Evolutionary conservation across 2,888 invertebrate species (phyloP).

Genomic region (Leptura quadrifasciata): DNA sequence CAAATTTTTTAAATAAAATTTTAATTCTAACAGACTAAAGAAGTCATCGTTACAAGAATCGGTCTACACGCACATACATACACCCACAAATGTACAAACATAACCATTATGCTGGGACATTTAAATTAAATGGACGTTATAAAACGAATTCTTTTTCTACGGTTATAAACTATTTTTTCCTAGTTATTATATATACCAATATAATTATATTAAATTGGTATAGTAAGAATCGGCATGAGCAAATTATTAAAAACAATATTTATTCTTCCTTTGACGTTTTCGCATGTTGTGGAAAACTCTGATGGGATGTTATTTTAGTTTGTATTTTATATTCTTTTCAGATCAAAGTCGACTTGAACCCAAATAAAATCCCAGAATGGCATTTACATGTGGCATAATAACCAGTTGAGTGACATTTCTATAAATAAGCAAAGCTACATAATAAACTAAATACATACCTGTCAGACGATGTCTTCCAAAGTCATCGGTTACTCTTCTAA

Average conservation of each 20-base stretch:
- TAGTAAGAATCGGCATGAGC: background rate
- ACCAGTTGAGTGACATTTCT: conserved; percentile 24
- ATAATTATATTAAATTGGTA: too few relatives aligned
- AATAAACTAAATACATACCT: conserved; percentile 63
- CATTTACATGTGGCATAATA: conserved; percentile 4
- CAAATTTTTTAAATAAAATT: too few relatives aligned
- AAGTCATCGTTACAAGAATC: too few relatives aligned
- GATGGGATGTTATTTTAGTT: background rate
- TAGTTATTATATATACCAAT: too few relatives aligned
- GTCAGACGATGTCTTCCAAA: conserved; percentile 69
- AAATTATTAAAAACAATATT: background rate
- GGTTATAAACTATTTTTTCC: too few relatives aligned
- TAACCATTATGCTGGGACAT: too few relatives aligned
- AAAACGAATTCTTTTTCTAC: too few relatives aligned
- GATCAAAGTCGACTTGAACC: background rate
- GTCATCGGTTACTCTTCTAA: conserved; percentile 66
- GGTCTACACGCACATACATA: too few relatives aligned
- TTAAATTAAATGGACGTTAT: too few relatives aligned
- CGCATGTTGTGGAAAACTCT: background rate
- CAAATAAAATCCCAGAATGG: background rate
- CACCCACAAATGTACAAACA: too few relatives aligned
- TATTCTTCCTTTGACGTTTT: background rate
- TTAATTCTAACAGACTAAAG: too few relatives aligned
- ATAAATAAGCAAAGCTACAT: conserved; percentile 18
- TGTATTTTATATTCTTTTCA: background rate